Base-by-base conservation (phyloP, 2,113 vertebrate genomes). In the Protobothrops mucrosquamatus region DNA sequence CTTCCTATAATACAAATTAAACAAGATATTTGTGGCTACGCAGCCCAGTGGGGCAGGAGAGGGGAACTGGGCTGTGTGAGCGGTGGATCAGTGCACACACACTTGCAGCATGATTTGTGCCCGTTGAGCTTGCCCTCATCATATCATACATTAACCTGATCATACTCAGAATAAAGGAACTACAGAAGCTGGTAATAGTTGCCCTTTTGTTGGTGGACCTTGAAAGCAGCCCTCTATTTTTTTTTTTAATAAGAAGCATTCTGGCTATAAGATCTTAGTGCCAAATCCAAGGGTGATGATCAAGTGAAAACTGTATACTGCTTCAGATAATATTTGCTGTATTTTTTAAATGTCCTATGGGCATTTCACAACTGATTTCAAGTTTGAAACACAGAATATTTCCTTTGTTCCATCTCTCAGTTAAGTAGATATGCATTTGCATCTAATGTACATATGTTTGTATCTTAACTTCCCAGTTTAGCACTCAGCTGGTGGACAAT, bases 21-120 rank as follows among this genome's bases (percentile, higher is more conserved):
- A 57, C 15, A 59, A 23, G 23, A 23, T 61, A 43, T 24, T n/a
- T 64, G 61, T 5, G 11, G 61, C 29, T 64, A n/a, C 4, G 26
- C 29, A 7, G 11, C 11, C 61, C 0, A 0, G 61, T 0, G 0
- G 29, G 61, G 29, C 2, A 69, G 14, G 64, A 69, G 12, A 69
- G 14, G 64, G 29, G 4, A 69, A n/a, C 12, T 69, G 64, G 29
- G 29, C 12, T 69, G 1, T 6, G 11, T 69, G 26, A 64, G 26
- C 26, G 0, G 12, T 34, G 29, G 64, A 12, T 14, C 2, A 10
- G 29, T 1, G 5, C 64, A 69, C 5, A 2, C 4, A 1, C 4
- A 4, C 29, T 5, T 18, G 64, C 12, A 69, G 29, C 14, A 34
- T n/a, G 34, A 34, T 18, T 69, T 12, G 64, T 69, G 2, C n/a